These are phyloP conservation scores for Nomada hirtipes DNA, from an alignment of 2,888 invertebrate genomes.

Conservation along the genomic window DNA sequence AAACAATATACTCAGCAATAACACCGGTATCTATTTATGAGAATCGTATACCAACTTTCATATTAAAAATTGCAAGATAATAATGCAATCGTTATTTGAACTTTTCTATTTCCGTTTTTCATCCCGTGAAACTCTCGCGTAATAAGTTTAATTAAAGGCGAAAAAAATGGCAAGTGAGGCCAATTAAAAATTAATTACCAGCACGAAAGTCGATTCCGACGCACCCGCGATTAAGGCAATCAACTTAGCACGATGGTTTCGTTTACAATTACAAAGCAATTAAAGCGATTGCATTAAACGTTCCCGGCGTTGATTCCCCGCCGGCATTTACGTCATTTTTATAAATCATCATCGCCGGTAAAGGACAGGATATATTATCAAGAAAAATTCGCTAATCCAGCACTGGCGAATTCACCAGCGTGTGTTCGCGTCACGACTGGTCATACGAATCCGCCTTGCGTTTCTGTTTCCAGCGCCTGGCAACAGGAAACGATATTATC, in stretches of 20 bases:
- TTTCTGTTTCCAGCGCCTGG: constrained; percentile 3
- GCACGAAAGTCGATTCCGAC: not conserved
- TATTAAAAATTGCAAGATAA: too few relatives aligned
- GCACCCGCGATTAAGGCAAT: not conserved
- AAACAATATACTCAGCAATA: too few relatives aligned
- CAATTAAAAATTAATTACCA: constrained; percentile 20
- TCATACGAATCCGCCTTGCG: constrained; percentile 8
- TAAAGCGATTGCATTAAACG: not conserved
- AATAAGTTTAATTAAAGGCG: not conserved
- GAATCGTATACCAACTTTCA: too few relatives aligned
- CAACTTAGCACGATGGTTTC: not conserved
- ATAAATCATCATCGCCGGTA: too few relatives aligned
- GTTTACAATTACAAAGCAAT: constrained; percentile 2
- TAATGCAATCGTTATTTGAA: too few relatives aligned
- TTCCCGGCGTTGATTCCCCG: not conserved
- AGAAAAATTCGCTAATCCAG: constrained; percentile 50
- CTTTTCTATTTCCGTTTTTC: too few relatives aligned
- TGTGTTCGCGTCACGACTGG: constrained; percentile 12
- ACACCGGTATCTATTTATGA: too few relatives aligned
- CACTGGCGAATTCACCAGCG: constrained; percentile 12
- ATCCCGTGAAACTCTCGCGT: not conserved
- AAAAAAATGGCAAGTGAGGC: not conserved
- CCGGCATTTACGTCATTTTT: too few relatives aligned
- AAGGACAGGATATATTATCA: too few relatives aligned
- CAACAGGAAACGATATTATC: constrained; percentile 39